phyloP scores from a whole-genome alignment of 2,888 invertebrate species.

The Loripinus fragilis region DNA sequence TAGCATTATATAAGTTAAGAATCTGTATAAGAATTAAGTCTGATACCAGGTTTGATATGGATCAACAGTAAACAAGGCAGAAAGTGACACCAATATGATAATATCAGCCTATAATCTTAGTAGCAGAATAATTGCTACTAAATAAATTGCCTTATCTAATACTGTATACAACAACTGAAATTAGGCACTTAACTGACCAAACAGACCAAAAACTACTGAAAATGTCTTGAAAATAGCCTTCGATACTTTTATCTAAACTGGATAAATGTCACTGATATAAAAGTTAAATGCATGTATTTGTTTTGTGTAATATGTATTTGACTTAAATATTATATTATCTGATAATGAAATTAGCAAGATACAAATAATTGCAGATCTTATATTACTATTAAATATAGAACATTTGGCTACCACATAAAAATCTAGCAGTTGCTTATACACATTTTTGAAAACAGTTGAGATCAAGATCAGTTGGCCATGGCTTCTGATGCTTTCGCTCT shows the following conservation, averaged over 20 bases:
- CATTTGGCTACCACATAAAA: too few relatives aligned
- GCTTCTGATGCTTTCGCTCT: too few relatives aligned
- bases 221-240: not conserved
- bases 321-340: too few relatives aligned
- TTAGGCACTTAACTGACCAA: not conserved
- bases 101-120: conserved; percentile 8
- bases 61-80: conserved; percentile 18
- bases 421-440: too few relatives aligned
- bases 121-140: conserved; percentile 3
- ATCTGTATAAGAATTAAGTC: not conserved
- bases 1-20: not conserved
- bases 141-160: not conserved
- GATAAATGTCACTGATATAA: conserved; percentile 18
- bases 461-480: too few relatives aligned
- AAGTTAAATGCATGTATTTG: too few relatives aligned
- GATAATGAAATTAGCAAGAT: too few relatives aligned
- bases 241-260: not conserved
- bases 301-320: too few relatives aligned
- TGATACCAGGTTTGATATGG: conserved; percentile 18
- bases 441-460: not conserved
- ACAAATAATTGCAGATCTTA: too few relatives aligned
- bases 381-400: too few relatives aligned
- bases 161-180: not conserved
- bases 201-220: not conserved
- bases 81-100: conserved; percentile 14